A percentile compares a stretch with the other conserved stretches of the same genome.
These are phyloP conservation scores for Trachelus stipa DNA, from an alignment of 2,888 invertebrate species.

Conservation along the genomic window DNA sequence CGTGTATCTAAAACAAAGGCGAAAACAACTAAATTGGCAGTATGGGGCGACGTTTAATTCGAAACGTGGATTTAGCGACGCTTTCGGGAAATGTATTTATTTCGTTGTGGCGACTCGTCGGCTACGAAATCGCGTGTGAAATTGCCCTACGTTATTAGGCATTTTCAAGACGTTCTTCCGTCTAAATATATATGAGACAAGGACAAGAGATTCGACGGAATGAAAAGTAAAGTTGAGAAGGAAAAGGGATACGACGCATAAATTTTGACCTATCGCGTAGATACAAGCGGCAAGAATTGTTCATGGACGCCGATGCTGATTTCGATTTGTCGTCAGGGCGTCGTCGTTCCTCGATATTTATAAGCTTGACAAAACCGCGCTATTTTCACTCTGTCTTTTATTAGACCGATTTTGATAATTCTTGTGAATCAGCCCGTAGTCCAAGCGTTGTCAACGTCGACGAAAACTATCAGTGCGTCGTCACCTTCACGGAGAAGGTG, in stretches of 20 bases:
- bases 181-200: neutral
- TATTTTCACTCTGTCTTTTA: constrained; percentile 20
- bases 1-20: neutral
- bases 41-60: neutral
- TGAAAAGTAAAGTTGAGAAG: neutral
- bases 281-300: neutral
- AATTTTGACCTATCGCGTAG: neutral
- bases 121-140: neutral
- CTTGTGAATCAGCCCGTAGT: neutral
- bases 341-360: constrained; percentile 13
- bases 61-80: neutral
- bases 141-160: neutral
- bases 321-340: neutral
- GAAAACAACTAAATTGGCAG: neutral
- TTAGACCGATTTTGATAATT: constrained; percentile 10
- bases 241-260: neutral
- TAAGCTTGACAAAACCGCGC: constrained; percentile 13
- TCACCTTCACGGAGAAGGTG: neutral
- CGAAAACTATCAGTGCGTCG: neutral
- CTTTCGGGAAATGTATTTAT: neutral
- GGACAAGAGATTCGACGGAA: neutral
- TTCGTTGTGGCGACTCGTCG: neutral
- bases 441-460: neutral
- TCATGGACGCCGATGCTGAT: neutral
- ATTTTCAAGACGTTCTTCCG: neutral